phyloP scores from a whole-genome alignment of 2,888 invertebrate species.

The Agrilus mali region DNA sequence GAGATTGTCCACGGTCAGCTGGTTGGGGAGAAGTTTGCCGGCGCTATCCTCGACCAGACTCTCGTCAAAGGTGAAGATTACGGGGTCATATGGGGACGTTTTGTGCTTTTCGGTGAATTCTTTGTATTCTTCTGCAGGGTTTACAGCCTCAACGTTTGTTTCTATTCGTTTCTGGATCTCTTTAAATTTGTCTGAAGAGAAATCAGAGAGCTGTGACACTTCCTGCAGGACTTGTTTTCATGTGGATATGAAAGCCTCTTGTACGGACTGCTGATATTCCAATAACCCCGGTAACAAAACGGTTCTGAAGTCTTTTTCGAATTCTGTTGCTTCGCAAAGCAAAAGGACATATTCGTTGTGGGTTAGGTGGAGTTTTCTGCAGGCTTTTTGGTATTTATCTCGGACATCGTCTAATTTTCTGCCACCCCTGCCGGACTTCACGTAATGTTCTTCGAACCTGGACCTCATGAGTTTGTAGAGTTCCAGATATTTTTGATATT shows the following conservation, averaged over 20 bases:
- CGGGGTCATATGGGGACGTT: conserved; percentile 64
- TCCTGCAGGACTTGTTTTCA: conserved; percentile 78
- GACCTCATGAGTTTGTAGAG: conserved; percentile 77
- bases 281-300: conserved; percentile 76
- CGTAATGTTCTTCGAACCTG: conserved; percentile 86
- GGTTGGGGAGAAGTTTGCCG: conserved; percentile 75
- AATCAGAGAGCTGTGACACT: conserved; percentile 65
- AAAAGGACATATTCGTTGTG: conserved; percentile 92
- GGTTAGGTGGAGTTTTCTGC: conserved; percentile 76
- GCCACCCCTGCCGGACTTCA: conserved; percentile 77
- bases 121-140: conserved; percentile 76
- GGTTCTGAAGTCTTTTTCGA: conserved; percentile 76
- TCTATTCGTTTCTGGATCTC: conserved; percentile 69
- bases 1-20: conserved; percentile 81
- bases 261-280: conserved; percentile 78
- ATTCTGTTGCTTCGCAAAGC: conserved; percentile 81
- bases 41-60: conserved; percentile 79
- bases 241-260: conserved; percentile 73
- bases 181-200: conserved; percentile 66
- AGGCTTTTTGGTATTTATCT: conserved; percentile 85
- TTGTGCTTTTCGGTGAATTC: conserved; percentile 81
- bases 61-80: conserved; percentile 77
- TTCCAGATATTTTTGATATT: conserved; percentile 86
- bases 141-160: conserved; percentile 61
- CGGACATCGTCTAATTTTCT: conserved; percentile 82